Evolutionary conservation across 92 coral and sea anemone species (phyloP), one percentile per base, ranked within the genome.

Genomic region (Epizoanthus scotinus): DNA sequence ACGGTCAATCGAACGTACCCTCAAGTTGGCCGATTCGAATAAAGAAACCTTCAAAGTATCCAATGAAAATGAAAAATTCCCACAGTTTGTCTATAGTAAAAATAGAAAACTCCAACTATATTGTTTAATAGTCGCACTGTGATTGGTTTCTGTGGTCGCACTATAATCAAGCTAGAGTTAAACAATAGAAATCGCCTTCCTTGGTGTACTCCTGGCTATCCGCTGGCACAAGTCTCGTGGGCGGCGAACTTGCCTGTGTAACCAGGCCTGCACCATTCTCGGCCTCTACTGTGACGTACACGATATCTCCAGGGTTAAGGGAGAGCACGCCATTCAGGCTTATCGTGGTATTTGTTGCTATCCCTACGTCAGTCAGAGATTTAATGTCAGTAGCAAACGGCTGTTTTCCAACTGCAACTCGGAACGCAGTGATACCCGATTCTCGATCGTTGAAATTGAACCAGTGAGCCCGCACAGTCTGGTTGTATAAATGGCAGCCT

Each of bases 391-490:
- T 57, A 0, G 85, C 71, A 27, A 77, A 82, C 38, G 88, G 90
- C 13, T 85, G 78, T 78, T 86, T 87, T 5, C 91, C 89, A 21
- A 89, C 63, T 29, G 87, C 93, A 9, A 94, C 89, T 2, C 92
- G 88, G 70, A 94, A 94, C 20, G 92, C 89, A 10, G 84, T 86
- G 31, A 94, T 89, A 0, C 83, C 92, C 2, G 98, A 89, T 71
- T 94, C 95, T 34, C 80, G 42, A 81, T 94, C 98, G 44, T 89
- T 60, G 62, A 91, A 94, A 18, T 90, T 86, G 62, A 73, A 79
- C 98, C 98, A 94, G 75, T 89, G 91, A 79, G 77, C 86, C 27
- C 98, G 93, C 27, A 94, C 54, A 50, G 98, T 91, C 22, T 84
- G 84, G 87, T 94, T 91, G 74, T 79, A 81, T 44, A 94, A 90